phyloP scores from a whole-genome alignment of 1,140 invertebrate species.

The Babylonia areolata region DNA sequence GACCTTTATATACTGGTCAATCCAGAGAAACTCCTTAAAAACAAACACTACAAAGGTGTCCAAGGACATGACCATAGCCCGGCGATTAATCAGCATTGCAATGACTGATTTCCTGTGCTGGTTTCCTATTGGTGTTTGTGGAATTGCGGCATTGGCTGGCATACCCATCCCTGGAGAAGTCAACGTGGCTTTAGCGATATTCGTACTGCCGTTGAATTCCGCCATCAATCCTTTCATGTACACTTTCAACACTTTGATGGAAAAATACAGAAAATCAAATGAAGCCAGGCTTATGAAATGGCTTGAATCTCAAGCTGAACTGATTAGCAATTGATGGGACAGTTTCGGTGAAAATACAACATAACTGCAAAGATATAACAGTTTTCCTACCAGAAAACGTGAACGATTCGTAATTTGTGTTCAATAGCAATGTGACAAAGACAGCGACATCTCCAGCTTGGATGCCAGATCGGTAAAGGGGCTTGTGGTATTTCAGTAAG shows the following conservation, averaged over 20 bases:
- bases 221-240: constrained; percentile 42
- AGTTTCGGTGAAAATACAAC: no score
- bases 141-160: constrained; percentile 6
- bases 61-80: constrained; percentile 35
- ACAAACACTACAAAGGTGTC: neutral
- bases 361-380: no score
- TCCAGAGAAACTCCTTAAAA: constrained; percentile 13
- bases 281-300: no score
- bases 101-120: constrained; percentile 45
- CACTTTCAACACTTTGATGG: constrained; percentile 15
- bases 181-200: constrained; percentile 19
- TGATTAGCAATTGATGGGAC: no score
- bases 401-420: no score
- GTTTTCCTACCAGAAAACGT: no score
- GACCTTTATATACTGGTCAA: constrained; percentile 43
- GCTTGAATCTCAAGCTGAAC: no score
- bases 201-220: constrained; percentile 42
- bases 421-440: no score
- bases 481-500: no score
- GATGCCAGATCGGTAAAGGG: no score
- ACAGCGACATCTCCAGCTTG: no score
- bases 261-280: no score
- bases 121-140: constrained; percentile 41
- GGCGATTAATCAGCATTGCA: constrained; percentile 24
- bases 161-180: constrained; percentile 27